Evolutionary conservation across 64 coral and sea anemone genomes (phyloP).

Genomic region (Porites australiensis): DNA sequence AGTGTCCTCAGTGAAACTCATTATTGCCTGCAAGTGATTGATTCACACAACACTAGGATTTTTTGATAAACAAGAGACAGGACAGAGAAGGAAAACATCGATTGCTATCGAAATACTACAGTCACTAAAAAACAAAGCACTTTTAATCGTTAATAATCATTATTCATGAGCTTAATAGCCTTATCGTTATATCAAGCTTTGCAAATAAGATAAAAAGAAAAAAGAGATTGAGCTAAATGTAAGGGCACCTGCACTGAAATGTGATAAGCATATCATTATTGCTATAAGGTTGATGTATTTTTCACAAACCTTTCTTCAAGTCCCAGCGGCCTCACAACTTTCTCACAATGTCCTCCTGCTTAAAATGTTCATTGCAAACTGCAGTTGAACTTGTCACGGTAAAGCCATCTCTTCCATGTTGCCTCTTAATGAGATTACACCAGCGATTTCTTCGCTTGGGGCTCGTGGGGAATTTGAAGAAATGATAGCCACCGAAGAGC

Average conservation of each 20-base stretch:
- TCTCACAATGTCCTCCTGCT: conserved; percentile 24
- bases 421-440: conserved; percentile 66
- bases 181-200: too few relatives aligned
- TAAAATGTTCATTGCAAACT: conserved; percentile 51
- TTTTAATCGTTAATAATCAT: too few relatives aligned
- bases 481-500: neutral
- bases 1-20: neutral
- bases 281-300: neutral
- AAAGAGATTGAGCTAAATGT: too few relatives aligned
- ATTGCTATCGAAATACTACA: neutral
- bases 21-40: neutral
- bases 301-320: neutral
- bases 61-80: neutral
- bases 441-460: neutral
- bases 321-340: conserved; percentile 1
- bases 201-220: too few relatives aligned
- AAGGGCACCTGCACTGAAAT: too few relatives aligned
- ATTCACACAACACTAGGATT: neutral
- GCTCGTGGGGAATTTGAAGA: conserved; percentile 48
- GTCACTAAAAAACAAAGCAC: too few relatives aligned
- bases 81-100: neutral
- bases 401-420: conserved; percentile 60
- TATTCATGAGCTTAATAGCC: too few relatives aligned
- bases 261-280: too few relatives aligned
- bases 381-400: conserved; percentile 35